Conservation (phyloP, 2,797 vertebrate genomes). For the Myotis myotis region DNA sequence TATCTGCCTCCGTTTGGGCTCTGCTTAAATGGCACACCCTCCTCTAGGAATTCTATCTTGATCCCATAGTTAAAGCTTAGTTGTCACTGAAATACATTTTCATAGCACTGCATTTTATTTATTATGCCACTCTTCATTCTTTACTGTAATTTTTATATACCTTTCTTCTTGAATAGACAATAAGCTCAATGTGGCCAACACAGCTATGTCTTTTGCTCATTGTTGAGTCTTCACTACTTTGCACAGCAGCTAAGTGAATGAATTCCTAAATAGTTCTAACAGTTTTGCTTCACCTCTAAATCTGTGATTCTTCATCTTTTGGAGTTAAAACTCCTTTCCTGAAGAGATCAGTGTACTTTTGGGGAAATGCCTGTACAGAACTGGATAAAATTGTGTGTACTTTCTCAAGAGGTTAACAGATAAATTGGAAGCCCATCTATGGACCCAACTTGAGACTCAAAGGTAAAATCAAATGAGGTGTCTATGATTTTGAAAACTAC, state of each 20-base stretch:
- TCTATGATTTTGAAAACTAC: neutral
- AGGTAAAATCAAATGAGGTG: constrained; percentile 26
- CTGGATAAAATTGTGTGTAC: neutral
- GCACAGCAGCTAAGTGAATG: neutral
- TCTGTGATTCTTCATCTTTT: constrained; percentile 19
- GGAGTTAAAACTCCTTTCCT: constrained; percentile 39
- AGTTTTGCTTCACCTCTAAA: constrained; percentile 19
- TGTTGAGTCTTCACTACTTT: neutral
- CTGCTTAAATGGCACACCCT: neutral
- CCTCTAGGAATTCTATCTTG: neutral
- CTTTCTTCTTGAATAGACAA: neutral
- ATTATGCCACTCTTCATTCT: neutral
- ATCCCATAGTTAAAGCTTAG: neutral
- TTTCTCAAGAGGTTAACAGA: neutral
- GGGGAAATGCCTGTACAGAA: neutral
- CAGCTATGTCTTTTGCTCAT: neutral
- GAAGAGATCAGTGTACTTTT: neutral
- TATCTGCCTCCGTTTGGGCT: neutral
- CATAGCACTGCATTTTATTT: neutral
- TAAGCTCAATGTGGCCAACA: neutral
- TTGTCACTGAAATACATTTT: neutral
- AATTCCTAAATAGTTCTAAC: neutral
- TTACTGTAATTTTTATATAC: neutral
- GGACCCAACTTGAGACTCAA: neutral
- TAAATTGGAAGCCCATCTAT: neutral